phyloP scores from a whole-genome alignment of 2,888 invertebrate species.

The Orthosia incerta region DNA sequence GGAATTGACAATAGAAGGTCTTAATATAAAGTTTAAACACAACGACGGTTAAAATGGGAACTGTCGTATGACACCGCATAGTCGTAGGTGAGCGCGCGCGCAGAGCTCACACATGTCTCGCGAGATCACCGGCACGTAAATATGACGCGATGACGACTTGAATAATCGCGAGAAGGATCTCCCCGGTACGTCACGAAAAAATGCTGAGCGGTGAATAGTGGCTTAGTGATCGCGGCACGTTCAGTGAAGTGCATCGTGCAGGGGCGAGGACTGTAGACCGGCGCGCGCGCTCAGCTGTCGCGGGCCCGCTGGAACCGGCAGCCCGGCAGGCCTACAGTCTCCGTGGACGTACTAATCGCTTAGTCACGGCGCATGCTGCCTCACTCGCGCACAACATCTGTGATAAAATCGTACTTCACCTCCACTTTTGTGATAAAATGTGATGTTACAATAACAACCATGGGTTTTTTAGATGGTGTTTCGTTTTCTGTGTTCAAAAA shows the following conservation, averaged over 20 bases:
- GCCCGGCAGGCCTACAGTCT: conserved; percentile 61
- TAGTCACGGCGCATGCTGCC: conserved; percentile 81
- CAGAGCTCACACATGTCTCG: conserved; percentile 57
- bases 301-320: conserved; percentile 56
- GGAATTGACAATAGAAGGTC: conserved; percentile 45
- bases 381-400: conserved; percentile 76
- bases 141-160: conserved; percentile 49
- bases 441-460: conserved; percentile 73
- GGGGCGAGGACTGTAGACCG: conserved; percentile 53
- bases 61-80: conserved; percentile 48
- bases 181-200: conserved; percentile 52
- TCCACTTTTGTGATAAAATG: conserved; percentile 75
- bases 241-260: conserved; percentile 73
- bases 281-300: conserved; percentile 60
- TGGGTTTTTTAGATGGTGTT: conserved; percentile 83
- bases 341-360: conserved; percentile 76
- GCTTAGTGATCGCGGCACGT: conserved; percentile 64
- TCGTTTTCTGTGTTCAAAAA: conserved; percentile 87
- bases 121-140: conserved; percentile 41
- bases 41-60: conserved; percentile 61
- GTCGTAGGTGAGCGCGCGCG: conserved; percentile 63
- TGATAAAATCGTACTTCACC: conserved; percentile 72
- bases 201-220: conserved; percentile 41
- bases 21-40: conserved; percentile 56
- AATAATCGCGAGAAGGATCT: conserved; percentile 46